phyloP scores from a whole-genome alignment of 1,140 invertebrate genomes.

The Zaprionus lachaisei region DNA sequence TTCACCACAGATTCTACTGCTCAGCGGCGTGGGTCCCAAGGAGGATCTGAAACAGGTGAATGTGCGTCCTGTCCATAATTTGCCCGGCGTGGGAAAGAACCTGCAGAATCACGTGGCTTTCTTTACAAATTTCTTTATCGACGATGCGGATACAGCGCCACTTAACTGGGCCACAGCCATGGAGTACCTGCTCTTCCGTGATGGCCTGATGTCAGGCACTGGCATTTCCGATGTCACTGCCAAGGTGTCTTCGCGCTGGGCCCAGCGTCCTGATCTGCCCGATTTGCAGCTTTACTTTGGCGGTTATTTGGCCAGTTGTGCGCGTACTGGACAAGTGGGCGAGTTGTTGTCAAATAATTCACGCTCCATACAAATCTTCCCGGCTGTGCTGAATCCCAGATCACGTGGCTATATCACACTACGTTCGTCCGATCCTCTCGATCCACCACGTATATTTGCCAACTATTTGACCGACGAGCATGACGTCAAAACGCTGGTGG shows the following conservation, averaged over 20 bases:
- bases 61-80: constrained; percentile 88
- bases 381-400: constrained; percentile 90
- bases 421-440: constrained; percentile 90
- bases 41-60: constrained; percentile 88
- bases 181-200: constrained; percentile 93
- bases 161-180: constrained; percentile 95
- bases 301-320: constrained; percentile 92
- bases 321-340: constrained; percentile 93
- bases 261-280: constrained; percentile 91
- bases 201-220: constrained; percentile 93
- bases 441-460: constrained; percentile 92
- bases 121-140: constrained; percentile 91
- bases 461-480: constrained; percentile 92
- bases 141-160: constrained; percentile 92
- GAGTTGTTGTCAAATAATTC: constrained; percentile 88
- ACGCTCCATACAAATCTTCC: constrained; percentile 87
- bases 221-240: constrained; percentile 93
- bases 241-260: constrained; percentile 92
- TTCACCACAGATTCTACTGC: constrained; percentile 92
- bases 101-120: constrained; percentile 94
- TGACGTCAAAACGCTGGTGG: constrained; percentile 90
- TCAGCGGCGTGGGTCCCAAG: constrained; percentile 92
- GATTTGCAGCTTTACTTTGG: constrained; percentile 95
- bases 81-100: constrained; percentile 94
- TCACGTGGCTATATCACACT: constrained; percentile 91